Evolutionary conservation across 1,140 invertebrate genomes (phyloP).

Genomic region (Glossosoma conforme): DNA sequence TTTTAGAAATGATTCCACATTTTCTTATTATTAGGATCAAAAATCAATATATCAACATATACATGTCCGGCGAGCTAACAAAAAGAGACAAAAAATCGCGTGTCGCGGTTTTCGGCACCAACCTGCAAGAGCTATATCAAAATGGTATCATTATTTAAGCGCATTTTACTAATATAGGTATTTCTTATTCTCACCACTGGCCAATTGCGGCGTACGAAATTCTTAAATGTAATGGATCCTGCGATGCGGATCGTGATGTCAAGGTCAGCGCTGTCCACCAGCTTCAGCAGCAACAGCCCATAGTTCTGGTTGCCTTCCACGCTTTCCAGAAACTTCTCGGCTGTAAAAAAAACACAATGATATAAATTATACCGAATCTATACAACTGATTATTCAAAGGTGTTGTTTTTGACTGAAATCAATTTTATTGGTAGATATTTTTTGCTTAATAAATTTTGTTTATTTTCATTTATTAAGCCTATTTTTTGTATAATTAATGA

Average conservation of each 20-base stretch:
- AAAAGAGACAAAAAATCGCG: not conserved
- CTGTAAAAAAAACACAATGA: slow-evolving; percentile 59
- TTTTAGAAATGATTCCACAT: too few species aligned
- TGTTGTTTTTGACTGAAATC: slow-evolving; percentile 4
- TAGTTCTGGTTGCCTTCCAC: slow-evolving; percentile 91
- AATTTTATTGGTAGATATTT: slow-evolving; percentile 7
- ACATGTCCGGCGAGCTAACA: too few species aligned
- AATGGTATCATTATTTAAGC: too few species aligned
- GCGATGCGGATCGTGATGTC: slow-evolving; percentile 80
- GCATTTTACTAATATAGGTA: too few species aligned
- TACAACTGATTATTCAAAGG: not conserved
- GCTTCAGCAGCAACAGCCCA: slow-evolving; percentile 75
- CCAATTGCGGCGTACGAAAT: slow-evolving; percentile 96
- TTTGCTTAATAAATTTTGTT: slow-evolving; percentile 2
- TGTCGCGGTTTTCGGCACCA: too few species aligned
- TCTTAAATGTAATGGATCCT: slow-evolving; percentile 92
- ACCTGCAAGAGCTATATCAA: too few species aligned
- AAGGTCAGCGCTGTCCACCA: slow-evolving; percentile 74
- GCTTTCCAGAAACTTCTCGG: slow-evolving; percentile 88
- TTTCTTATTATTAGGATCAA: too few species aligned
- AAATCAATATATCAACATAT: too few species aligned
- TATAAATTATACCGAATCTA: slow-evolving; percentile 9
- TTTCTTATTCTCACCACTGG: slow-evolving; percentile 65
- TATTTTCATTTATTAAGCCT: slow-evolving; percentile 2
- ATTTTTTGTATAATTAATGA: not conserved